A percentile compares a stretch with the other conserved stretches of the same genome.
Evolutionary conservation across 2,797 vertebrate species (phyloP).

Genomic region (Uromys caudimaculatus): DNA sequence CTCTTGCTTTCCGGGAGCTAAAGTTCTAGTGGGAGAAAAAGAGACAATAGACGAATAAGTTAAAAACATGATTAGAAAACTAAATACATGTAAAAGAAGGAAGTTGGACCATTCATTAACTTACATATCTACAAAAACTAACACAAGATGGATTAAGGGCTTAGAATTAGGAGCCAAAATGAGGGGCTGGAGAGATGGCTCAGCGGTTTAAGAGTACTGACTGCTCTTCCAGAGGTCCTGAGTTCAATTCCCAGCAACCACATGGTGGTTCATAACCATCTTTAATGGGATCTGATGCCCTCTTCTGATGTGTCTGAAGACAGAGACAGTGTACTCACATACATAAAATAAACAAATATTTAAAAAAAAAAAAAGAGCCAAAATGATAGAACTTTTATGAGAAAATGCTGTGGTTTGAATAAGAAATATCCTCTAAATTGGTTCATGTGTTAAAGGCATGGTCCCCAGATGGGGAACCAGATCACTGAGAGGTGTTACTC

Average conservation of each 20-base stretch:
- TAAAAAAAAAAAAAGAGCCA: background rate
- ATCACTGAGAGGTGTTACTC: background rate
- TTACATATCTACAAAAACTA: background rate
- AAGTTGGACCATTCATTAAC: background rate
- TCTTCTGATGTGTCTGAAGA: too few species aligned
- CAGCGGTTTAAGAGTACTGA: too few species aligned
- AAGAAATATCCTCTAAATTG: background rate
- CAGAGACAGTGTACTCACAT: too few species aligned
- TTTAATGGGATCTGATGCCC: too few species aligned
- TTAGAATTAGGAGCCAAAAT: background rate
- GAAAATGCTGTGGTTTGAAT: background rate
- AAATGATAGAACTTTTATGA: background rate
- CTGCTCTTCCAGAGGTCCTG: too few species aligned
- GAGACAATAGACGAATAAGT: background rate
- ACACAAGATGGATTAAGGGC: background rate
- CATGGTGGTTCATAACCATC: too few species aligned
- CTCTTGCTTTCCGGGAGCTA: background rate
- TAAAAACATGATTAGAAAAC: background rate
- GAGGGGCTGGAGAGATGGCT: too few species aligned
- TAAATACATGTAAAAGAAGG: background rate
- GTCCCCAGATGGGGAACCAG: background rate
- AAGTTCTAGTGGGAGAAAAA: constrained; percentile 22
- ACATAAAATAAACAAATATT: too few species aligned
- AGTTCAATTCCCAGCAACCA: too few species aligned
- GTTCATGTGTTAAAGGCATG: background rate